Percentiles rank a stretch among this genome's conserved stretches.
phyloP scores from a whole-genome alignment of 37 sponge, comb jelly and placozoan genomes.

The Aplysina aerophoba region DNA sequence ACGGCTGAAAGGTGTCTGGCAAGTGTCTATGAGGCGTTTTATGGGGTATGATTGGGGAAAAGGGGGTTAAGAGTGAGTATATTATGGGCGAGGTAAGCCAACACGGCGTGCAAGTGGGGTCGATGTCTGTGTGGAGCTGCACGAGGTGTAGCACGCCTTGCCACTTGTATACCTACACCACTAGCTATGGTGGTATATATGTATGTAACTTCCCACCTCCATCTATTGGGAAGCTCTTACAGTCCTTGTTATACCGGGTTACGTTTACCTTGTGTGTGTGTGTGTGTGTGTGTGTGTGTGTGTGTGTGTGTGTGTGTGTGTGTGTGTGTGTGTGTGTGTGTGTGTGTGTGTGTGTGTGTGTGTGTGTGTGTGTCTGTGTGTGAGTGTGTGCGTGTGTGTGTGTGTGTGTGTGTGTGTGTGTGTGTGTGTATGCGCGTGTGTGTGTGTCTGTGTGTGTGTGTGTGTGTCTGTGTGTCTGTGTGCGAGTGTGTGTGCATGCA shows the following conservation, averaged over 20 bases:
- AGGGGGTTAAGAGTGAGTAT: no score
- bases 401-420: constrained; percentile 40
- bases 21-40: no score
- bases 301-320: constrained; percentile 29
- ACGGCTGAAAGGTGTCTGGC: no score
- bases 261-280: constrained; percentile 39
- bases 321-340: constrained; percentile 30
- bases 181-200: no score
- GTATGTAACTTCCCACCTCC: no score
- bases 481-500: neutral
- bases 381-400: constrained; percentile 30
- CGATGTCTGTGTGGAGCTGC: no score
- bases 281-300: constrained; percentile 17
- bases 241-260: neutral
- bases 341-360: constrained; percentile 38
- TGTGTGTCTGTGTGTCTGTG: constrained; percentile 29
- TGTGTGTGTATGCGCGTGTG: constrained; percentile 15
- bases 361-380: constrained; percentile 56
- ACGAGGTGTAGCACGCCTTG: no score
- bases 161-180: no score
- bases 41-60: no score
- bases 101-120: no score
- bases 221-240: no score
- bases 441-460: constrained; percentile 21
- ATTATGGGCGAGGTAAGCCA: no score